phyloP scores from a whole-genome alignment of 2,797 vertebrate genomes.

The Erithacus rubecula region DNA sequence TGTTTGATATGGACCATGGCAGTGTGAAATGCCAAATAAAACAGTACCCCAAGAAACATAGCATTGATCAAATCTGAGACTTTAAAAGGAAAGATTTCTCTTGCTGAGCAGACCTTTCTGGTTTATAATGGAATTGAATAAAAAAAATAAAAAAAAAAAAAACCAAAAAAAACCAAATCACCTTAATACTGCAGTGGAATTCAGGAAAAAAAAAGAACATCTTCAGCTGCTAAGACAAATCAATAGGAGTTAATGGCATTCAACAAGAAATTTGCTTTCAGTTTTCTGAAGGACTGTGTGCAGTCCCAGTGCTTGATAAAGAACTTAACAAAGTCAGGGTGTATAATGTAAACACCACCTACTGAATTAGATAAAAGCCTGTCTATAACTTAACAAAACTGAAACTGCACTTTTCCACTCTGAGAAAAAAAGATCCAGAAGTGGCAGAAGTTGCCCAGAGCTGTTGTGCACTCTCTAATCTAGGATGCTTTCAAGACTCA shows the following conservation, averaged over 20 bases:
- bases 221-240: background rate
- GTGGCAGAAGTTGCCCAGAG: background rate
- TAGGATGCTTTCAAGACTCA: background rate
- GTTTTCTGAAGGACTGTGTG: background rate
- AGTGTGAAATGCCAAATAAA: slow-evolving; percentile 30
- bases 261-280: background rate
- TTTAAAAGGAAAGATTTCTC: background rate
- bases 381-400: background rate
- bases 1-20: slow-evolving; percentile 14
- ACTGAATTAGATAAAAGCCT: background rate
- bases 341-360: background rate
- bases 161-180: too few species aligned
- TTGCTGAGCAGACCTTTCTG: background rate
- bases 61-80: slow-evolving; percentile 30
- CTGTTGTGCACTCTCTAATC: background rate
- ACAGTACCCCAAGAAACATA: background rate
- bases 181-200: background rate
- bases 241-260: background rate
- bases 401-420: background rate
- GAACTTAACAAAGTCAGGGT: background rate
- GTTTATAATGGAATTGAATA: background rate
- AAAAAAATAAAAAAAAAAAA: background rate
- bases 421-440: background rate
- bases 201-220: background rate
- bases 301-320: background rate